Evolutionary conservation across 2,888 invertebrate genomes (phyloP).

Genomic region (Sericinus montela): DNA sequence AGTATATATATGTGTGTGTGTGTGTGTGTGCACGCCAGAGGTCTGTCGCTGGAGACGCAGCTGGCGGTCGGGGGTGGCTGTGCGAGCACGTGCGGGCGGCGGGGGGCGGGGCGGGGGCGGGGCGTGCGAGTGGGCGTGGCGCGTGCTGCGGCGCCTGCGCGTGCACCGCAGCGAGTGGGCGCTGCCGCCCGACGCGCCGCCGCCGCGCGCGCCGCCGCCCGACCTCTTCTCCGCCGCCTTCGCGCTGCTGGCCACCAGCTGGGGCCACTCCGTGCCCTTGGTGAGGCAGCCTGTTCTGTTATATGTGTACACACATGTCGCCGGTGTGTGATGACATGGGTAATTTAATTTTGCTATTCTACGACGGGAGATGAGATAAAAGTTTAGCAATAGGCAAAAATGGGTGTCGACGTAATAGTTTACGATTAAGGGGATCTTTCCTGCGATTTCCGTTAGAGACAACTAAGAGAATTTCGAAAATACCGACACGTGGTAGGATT

Average conservation of each 20-base stretch:
- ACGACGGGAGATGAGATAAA: too few species aligned
- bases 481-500: too few species aligned
- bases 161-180: conserved; percentile 54
- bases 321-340: too few species aligned
- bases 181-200: conserved; percentile 38
- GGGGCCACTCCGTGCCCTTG: conserved; percentile 67
- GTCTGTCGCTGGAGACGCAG: conserved; percentile 51
- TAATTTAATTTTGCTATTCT: too few species aligned
- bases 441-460: too few species aligned
- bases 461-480: too few species aligned
- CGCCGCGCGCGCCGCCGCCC: conserved; percentile 24
- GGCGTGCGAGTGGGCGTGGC: conserved; percentile 53
- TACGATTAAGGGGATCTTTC: too few species aligned
- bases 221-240: conserved; percentile 40
- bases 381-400: too few species aligned
- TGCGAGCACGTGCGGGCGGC: conserved; percentile 25
- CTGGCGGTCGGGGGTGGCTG: conserved; percentile 48
- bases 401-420: too few species aligned
- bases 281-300: conserved; percentile 30
- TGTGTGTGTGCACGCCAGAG: conserved; percentile 36
- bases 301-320: too few species aligned
- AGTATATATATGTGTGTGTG: too few species aligned
- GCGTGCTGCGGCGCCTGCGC: conserved; percentile 40
- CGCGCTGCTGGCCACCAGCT: conserved; percentile 48
- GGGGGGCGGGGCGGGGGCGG: conserved; percentile 1